Conservation (phyloP, 2,113 vertebrate species). For the Argyrosomus japonicus region DNA sequence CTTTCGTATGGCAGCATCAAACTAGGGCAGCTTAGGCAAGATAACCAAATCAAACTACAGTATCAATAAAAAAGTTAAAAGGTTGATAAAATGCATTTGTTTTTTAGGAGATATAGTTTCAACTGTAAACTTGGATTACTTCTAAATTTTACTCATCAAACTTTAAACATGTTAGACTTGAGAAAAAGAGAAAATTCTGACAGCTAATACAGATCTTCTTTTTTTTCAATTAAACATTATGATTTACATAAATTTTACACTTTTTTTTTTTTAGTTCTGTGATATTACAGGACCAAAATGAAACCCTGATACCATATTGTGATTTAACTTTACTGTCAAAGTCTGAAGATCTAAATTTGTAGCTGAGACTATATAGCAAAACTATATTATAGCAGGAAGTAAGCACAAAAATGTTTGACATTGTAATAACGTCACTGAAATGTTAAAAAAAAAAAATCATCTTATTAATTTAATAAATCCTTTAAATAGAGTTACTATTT, state of each 20-base stretch:
- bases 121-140: neutral
- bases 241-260: neutral
- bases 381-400: neutral
- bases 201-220: neutral
- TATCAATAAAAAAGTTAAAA: neutral
- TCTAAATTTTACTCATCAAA: conserved; percentile 6
- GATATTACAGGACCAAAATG: neutral
- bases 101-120: neutral
- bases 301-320: neutral
- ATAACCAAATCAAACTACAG: conserved; percentile 5
- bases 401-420: neutral
- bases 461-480: neutral
- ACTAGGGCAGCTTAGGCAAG: conserved; percentile 21
- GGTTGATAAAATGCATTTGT: neutral
- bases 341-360: neutral
- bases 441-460: neutral
- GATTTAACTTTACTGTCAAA: neutral
- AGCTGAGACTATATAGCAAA: neutral
- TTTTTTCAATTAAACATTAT: neutral
- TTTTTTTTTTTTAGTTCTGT: neutral
- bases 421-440: neutral
- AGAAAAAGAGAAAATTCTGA: neutral
- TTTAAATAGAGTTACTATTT: neutral
- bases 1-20: conserved; percentile 37
- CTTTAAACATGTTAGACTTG: neutral